Conservation (phyloP, 2,797 vertebrate species). For the Varecia variegata region DNA sequence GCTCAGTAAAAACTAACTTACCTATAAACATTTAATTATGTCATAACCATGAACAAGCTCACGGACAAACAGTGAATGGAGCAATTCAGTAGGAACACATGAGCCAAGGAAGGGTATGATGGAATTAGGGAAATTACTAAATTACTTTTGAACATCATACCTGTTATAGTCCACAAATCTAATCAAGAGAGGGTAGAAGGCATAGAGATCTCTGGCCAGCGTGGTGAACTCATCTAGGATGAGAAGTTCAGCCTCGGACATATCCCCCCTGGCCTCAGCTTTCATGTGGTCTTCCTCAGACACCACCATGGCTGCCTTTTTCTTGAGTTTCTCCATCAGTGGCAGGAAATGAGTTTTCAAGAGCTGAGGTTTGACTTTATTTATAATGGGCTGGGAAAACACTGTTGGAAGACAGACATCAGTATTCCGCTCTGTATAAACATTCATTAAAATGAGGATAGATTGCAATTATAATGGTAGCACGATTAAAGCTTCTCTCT, state of each 20-base stretch:
- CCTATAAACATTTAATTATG: neutral
- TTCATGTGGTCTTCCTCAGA: constrained; percentile 95
- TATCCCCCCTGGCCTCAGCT: constrained; percentile 94
- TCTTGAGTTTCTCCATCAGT: constrained; percentile 97
- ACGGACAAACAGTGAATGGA: neutral
- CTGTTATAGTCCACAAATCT: constrained; percentile 98
- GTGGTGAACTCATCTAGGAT: constrained; percentile 97
- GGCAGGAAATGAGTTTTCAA: constrained; percentile 97
- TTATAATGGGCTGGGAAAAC: constrained; percentile 98
- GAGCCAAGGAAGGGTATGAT: neutral
- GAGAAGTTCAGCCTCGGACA: constrained; percentile 96
- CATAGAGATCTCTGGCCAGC: constrained; percentile 94
- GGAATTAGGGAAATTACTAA: accelerated
- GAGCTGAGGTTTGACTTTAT: constrained; percentile 93
- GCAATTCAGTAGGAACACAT: accelerated
- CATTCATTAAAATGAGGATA: neutral
- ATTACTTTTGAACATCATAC: constrained; percentile 76
- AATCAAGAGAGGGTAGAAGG: constrained; percentile 97
- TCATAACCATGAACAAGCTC: neutral
- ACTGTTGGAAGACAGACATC: constrained; percentile 83
- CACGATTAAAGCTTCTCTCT: neutral
- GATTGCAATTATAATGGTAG: neutral
- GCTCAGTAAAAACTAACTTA: neutral
- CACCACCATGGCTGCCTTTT: constrained; percentile 94
- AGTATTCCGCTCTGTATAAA: neutral